These are phyloP conservation scores for Notodonta dromedarius DNA, from an alignment of 2,888 invertebrate genomes.

Conservation along the genomic window DNA sequence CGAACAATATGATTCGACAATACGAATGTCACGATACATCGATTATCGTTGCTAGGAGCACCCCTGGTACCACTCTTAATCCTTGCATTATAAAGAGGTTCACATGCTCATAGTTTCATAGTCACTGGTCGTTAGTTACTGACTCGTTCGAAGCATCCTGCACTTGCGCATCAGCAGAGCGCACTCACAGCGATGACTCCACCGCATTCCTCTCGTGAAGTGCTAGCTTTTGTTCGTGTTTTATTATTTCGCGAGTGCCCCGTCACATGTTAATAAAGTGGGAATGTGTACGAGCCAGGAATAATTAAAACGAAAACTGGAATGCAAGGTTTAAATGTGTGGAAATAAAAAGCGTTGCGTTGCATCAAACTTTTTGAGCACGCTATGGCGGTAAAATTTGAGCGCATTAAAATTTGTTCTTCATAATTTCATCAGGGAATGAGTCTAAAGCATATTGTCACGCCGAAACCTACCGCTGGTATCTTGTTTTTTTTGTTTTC, in stretches of 20 bases:
- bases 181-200: slow-evolving; percentile 27
- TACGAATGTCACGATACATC: too few relatives aligned
- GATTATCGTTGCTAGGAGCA: too few relatives aligned
- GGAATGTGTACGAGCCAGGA: slow-evolving; percentile 43
- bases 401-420: slow-evolving; percentile 2
- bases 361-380: slow-evolving; percentile 11
- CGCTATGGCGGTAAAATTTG: slow-evolving; percentile 9
- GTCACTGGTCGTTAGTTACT: slow-evolving; percentile 1
- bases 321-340: slow-evolving; percentile 26
- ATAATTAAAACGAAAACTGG: slow-evolving; percentile 50
- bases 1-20: too few relatives aligned
- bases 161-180: slow-evolving; percentile 16
- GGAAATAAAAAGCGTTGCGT: slow-evolving; percentile 18
- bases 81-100: too few relatives aligned
- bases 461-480: too few relatives aligned
- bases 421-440: not conserved
- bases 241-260: slow-evolving; percentile 53
- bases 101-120: not conserved
- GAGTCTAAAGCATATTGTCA: not conserved
- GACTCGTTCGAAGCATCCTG: not conserved
- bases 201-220: slow-evolving; percentile 43
- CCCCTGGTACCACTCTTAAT: too few relatives aligned
- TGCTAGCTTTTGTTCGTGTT: slow-evolving; percentile 54
- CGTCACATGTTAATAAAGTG: slow-evolving; percentile 55
- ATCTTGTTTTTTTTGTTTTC: too few relatives aligned